Percentiles rank a stretch among this genome's conserved stretches.
Conservation (phyloP, 2,113 vertebrate genomes). For the Callipepla californica region DNA sequence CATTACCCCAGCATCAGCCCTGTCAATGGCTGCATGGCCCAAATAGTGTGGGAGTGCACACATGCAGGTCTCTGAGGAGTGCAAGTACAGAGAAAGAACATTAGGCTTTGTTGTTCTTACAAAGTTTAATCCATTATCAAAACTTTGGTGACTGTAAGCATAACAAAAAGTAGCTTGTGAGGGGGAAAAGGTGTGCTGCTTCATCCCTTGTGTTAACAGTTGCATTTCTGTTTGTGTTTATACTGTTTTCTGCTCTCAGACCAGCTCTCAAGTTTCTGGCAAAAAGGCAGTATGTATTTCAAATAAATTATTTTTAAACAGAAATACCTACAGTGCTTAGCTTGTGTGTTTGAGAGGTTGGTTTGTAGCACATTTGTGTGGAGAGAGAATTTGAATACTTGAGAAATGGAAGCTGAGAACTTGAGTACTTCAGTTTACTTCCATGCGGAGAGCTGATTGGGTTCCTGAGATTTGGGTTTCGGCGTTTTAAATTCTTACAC, state of each 20-base stretch:
- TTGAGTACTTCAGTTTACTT: not conserved
- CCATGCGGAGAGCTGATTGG: not conserved
- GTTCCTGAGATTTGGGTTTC: not conserved
- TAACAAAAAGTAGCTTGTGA: not conserved
- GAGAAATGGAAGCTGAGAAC: not conserved
- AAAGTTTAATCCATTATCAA: not conserved
- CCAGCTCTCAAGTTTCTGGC: not conserved
- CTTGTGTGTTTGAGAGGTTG: not conserved
- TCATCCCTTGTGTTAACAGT: fast-evolving
- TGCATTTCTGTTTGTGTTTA: not conserved
- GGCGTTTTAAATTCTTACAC: not conserved
- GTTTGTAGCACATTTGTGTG: not conserved
- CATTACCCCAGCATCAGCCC: not conserved
- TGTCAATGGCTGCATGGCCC: not conserved
- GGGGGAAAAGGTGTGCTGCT: not conserved
- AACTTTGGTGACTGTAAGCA: not conserved
- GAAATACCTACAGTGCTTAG: not conserved
- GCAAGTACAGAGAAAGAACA: not conserved
- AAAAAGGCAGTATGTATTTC: not conserved
- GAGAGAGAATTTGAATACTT: not conserved
- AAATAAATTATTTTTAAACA: not conserved
- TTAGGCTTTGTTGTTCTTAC: not conserved
- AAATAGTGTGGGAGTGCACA: not conserved
- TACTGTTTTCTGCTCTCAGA: not conserved
- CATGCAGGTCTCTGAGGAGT: not conserved